Base-by-base conservation (phyloP, 2,797 vertebrate species). In the Okamejei kenojei region DNA sequence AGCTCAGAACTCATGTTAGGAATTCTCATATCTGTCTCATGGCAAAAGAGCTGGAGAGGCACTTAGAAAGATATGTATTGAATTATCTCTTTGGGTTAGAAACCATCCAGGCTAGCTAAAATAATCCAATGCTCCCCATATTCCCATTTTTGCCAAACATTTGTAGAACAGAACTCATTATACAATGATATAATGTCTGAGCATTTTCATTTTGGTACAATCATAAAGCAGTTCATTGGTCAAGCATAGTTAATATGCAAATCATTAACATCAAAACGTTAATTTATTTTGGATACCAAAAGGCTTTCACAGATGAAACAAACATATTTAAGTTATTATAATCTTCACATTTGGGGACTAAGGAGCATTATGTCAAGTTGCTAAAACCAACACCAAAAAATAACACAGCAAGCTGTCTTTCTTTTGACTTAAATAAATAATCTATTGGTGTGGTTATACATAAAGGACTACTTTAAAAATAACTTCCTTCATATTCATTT, bases 311-410 rank as follows among this genome's bases (percentile, higher is more conserved):
- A 54, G 32, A 74, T 73, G 15, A 90, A 63, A n/a, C 11, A n/a
- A 29, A 1, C 29, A 74, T 54, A 68, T 92, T 92, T 76, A 92
- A 74, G 90, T 35, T 58, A 58, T 92, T 29, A 91, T 29, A 92
- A 76, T 23, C 35, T 92, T 92, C 17, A 76, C 29, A 23, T 54
- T 91, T 54, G 15, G 90, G 90, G 19, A 91, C 23, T 92, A 71
- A 92, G 71, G 71, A 92, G 76, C 8, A 58, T 92, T 74, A 26
- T 91, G 90, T 58, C 38, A 58, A 76, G 38, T 1, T 76, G 68
- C 35, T 92, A 26, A 92, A 76, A 29, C 90, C 45, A 76, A 7
- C 54, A 35, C 38, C 58, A 71, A 68, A 1, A 92, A 73, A 76
- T 92, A 92, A 76, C 10, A 90, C 35, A 73, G 29, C 29, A 71